phyloP scores from a whole-genome alignment of 2,113 vertebrate genomes.

The Andinoacara biseriatus region DNA sequence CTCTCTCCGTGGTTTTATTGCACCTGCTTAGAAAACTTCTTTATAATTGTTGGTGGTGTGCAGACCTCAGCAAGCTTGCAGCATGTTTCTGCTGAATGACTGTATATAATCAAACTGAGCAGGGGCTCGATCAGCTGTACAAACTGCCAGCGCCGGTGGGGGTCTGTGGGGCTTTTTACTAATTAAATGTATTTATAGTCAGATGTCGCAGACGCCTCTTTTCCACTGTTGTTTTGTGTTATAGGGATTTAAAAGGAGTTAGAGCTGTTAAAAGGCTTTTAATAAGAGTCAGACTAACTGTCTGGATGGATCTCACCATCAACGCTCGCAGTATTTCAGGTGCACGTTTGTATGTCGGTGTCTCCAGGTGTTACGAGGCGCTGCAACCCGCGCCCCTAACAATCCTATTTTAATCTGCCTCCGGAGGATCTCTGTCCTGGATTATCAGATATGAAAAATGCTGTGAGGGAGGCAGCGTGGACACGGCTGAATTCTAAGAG shows the following conservation, averaged over 20 bases:
- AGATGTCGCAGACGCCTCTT: conserved; percentile 22
- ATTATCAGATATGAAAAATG: conserved; percentile 68
- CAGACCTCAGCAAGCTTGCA: neutral
- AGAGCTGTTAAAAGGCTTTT: neutral
- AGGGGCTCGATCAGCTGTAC: neutral
- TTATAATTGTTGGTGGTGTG: neutral
- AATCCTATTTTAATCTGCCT: conserved; percentile 77
- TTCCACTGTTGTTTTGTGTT: conserved; percentile 19
- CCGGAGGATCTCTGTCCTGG: conserved; percentile 73
- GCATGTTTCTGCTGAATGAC: neutral
- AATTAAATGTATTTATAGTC: conserved; percentile 42
- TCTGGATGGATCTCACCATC: neutral
- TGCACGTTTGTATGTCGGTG: neutral
- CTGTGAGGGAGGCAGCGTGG: conserved; percentile 4
- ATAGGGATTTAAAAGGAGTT: neutral
- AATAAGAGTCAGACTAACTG: neutral
- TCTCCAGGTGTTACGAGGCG: conserved; percentile 19
- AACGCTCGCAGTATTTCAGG: neutral
- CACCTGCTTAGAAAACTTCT: neutral
- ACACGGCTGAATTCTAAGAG: conserved; percentile 18
- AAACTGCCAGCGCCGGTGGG: neutral
- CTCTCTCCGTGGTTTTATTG: neutral
- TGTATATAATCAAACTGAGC: neutral
- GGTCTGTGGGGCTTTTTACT: conserved; percentile 15
- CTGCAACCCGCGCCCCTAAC: conserved; percentile 48